Conservation (phyloP, 1,140 invertebrate species). For the Drosophila saltans region DNA sequence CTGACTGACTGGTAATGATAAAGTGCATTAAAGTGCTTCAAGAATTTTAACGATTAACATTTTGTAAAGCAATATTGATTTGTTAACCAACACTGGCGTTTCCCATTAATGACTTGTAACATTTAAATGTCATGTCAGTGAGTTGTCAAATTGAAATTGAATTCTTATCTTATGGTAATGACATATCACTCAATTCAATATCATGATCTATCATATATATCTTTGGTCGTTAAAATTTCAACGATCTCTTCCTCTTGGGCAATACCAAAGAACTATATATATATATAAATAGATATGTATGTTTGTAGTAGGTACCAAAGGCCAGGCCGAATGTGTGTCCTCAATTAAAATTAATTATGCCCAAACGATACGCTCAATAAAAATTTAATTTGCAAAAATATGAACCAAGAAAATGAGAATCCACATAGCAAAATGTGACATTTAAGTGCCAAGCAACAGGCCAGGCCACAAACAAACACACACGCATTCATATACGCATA, state of each 20-base stretch:
- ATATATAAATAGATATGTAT: constrained; percentile 23
- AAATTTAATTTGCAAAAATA: constrained; percentile 81
- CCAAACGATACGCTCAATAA: constrained; percentile 82
- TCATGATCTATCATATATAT: neutral
- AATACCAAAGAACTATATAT: neutral
- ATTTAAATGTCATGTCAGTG: no score
- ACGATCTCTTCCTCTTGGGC: constrained; percentile 30
- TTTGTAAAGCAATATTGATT: neutral
- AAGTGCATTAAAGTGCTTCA: constrained; percentile 43
- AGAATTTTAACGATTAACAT: neutral
- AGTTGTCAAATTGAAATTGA: no score
- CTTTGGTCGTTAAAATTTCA: neutral
- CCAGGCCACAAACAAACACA: constrained; percentile 19
- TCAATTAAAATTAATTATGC: constrained; percentile 82
- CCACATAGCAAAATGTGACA: constrained; percentile 67
- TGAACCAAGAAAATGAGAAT: constrained; percentile 70
- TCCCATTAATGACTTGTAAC: no score
- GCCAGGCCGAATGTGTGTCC: constrained; percentile 42
- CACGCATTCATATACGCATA: constrained; percentile 16
- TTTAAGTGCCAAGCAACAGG: constrained; percentile 60
- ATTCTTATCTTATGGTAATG: no score
- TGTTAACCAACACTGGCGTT: neutral
- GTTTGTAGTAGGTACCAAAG: constrained; percentile 22
- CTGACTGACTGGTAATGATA: neutral
- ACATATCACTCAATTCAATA: neutral